Conservation (phyloP, 2,797 vertebrate species). For the Trachops cirrhosus region DNA sequence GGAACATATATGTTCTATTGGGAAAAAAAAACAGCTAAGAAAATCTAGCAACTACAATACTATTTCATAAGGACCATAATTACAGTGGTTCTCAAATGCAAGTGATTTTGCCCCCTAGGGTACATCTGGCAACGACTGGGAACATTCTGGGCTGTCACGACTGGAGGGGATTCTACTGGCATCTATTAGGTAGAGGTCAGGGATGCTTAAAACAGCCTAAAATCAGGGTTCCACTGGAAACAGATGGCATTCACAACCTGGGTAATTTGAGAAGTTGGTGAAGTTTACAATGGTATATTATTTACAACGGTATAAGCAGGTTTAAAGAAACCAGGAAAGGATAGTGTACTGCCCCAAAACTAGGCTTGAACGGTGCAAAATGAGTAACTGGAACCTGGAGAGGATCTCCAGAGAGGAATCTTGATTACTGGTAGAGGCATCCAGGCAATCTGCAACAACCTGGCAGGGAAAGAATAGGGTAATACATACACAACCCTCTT, state of each 20-base stretch:
- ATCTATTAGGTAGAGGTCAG: neutral
- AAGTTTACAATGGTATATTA: no score
- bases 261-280: neutral
- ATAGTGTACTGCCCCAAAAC: neutral
- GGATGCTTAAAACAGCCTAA: neutral
- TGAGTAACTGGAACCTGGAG: neutral
- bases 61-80: neutral
- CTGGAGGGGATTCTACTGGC: neutral
- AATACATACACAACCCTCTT: neutral
- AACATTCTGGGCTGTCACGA: no score
- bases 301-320: neutral
- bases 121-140: neutral
- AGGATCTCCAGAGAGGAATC: neutral
- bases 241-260: neutral
- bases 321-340: neutral
- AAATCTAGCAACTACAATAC: neutral
- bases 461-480: neutral
- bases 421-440: neutral
- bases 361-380: neutral
- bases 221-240: neutral
- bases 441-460: neutral
- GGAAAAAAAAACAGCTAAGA: neutral
- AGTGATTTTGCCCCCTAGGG: neutral
- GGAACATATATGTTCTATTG: neutral
- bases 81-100: neutral